Base-by-base conservation (phyloP, 2,888 invertebrate genomes). In the Anoplius nigerrimus region DNA sequence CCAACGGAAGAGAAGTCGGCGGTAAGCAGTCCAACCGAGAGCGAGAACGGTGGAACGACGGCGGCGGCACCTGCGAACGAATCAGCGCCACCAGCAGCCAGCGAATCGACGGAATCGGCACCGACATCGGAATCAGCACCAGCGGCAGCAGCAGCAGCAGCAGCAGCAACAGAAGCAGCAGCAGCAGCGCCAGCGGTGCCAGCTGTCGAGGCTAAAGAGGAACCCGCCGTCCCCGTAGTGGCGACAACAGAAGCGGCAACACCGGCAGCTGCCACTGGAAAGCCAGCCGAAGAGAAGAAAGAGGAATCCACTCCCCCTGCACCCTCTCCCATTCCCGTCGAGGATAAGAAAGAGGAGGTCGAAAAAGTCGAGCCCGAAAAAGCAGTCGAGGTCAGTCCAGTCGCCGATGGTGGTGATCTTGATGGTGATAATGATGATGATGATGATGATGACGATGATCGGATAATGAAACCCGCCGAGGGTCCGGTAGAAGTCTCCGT, bases 331-430 rank as follows among this genome's bases (percentile, higher is more conserved):
- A 81, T 79, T 81, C 84, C 83, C 73, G 75, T 78, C 76, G 85
- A 85, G 80, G 83, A 82, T 72, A 83, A 82, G 75, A 84, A 84
- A 84, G 77, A 77, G 68, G 82, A 76, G 66, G 62, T 70, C 55
- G 74, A 76, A 72, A 78, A 82, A 74, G 66, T 73, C 68, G 83
- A 81, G 76, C 78, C 71, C 72, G 86, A 79, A 73, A 86, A 87
- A 80, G 83, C 74, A 82, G 86, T 87, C 80, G 88, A 88, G 88
- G 88, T 88, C 88, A 88, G 88, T 88, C 84, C 76, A 81, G 82
- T 65, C 64, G 76, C 71, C 59, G 76, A 71, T 62, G 74, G 72
- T 72, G 74, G 72, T 76, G 34, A 34, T 34, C 34, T 34, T 8
- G 34, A 34, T 34, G 11, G 11, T 34, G 34, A 34, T 34, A 6